Evolutionary conservation across 2,888 invertebrate species (phyloP), one percentile per base, ranked within the genome.

Genomic region (Mesoligia furuncula): DNA sequence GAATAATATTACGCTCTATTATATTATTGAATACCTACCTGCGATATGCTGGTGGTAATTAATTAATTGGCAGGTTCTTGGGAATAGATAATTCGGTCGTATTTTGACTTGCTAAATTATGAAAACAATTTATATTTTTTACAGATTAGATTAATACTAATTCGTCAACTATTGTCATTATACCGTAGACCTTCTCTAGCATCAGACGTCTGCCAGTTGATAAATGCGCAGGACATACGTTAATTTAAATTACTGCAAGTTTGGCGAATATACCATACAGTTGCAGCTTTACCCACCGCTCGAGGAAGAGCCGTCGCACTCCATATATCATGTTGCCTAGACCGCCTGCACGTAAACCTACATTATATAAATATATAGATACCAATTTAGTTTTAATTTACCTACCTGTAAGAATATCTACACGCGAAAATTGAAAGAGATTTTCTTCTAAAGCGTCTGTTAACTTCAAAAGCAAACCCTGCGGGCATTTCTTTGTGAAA

Each of bases 251-350:
- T 51, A 72, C 27, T 59, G 48, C n/a, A 45, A 45, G 27, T 72
- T 72, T 24, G 31, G 51, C 13, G 71, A 81, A 65, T 82, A 82
- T 73, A 7, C 62, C n/a, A 45, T 62, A 42, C 11, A 64, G 62
- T 54, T 59, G 5, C 36, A 65, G 64, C 31, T 68, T 76, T 48
- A 27, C 9, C 51, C 51, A 15, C 48, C 27, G n/a, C 27, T 67
- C 51, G 39, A 68, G 76, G 31, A 48, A 62, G 31, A 67, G 45
- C 57, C 48, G 57, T 59, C 48, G 42, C 36, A 57, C 45, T 77
- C 59, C 59, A 36, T 69, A 69, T 31, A 69, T 81, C 45, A 77
- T 65, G 51, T 72, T 74, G 36, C 61, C 42, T 65, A 39, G n/a
- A 64, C 61, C 13, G 62, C 31, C 57, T 76, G 61, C 45, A 62